Base-by-base conservation (phyloP, 2,113 vertebrate species). In the Corythoichthys haematopterus region DNA sequence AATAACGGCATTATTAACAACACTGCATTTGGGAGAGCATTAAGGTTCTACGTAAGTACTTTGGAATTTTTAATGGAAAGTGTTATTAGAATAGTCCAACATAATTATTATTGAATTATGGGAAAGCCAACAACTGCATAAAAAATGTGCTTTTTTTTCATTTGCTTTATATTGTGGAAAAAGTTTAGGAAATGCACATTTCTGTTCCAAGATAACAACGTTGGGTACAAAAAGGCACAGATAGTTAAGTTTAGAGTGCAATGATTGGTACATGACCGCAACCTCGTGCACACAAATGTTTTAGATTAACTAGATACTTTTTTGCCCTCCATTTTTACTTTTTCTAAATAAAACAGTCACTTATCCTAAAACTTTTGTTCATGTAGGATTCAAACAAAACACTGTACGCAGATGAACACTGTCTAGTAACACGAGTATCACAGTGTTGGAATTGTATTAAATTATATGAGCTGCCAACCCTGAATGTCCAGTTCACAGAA, bases 401-500 rank as follows among this genome's bases (percentile, higher is more conserved):
- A 6, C 3, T 43, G 59, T 43, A 28, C 9, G 12, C 59, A 45
- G 9, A 20, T 45, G n/a, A 45, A 33, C 20, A 8, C 4, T 6
- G 33, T 45, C 15, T 61, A 61, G 43, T 61, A 61, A 38, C 38
- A 37, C 2, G 59, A 45, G 38, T 11, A 43, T 61, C 38, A 20
- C 38, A 20, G n/a, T 38, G 4, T 43, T 60, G 37, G 16, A 37
- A 40, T 60, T 40, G 37, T 45, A 51, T 50, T 36, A 53, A 13
- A 53, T 14, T 15, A 59, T 60, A 76, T 12, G 11, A 6, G 40
- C 47, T 67, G 57, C 28, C 45, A 57, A 11, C 16, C 20, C 16
- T 61, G 59, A 55, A 59, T n/a, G 64, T 64, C 53, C 16, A 50
- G 55, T 36, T 47, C 37, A 40, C 51, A 36, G 35, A 12, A 36